Evolutionary conservation across 2,888 invertebrate species (phyloP).

Genomic region (Ethmia dodecea): DNA sequence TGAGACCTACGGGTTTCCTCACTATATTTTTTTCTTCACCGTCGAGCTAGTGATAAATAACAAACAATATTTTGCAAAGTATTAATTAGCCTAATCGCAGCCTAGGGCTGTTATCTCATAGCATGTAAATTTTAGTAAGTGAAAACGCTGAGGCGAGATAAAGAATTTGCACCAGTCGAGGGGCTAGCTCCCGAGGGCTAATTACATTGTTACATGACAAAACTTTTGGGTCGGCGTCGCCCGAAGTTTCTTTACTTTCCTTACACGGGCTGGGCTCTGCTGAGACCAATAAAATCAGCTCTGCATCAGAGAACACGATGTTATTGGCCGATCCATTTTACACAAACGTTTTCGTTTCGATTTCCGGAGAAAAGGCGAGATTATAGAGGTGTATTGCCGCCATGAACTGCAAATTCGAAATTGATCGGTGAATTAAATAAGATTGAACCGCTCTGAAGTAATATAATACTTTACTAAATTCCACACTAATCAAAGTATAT

Average conservation of each 20-base stretch:
- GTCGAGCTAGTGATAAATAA: no score
- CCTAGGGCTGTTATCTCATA: conserved; percentile 30
- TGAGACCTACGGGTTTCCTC: no score
- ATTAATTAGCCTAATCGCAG: no score
- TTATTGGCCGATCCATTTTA: conserved; percentile 36
- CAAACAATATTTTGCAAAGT: no score
- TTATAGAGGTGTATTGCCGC: no score
- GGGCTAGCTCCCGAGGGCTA: conserved; percentile 59
- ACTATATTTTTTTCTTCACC: no score
- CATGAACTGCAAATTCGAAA: no score
- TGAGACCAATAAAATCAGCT: conserved; percentile 58
- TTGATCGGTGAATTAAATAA: no score
- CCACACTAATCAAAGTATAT: no score
- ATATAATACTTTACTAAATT: no score
- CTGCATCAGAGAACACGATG: conserved; percentile 49
- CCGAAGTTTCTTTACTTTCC: conserved; percentile 64
- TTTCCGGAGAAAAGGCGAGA: no score
- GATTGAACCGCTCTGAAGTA: no score
- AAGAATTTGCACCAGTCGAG: conserved; percentile 63
- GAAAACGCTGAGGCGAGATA: conserved; percentile 59
- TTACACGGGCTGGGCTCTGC: conserved; percentile 46
- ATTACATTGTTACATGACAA: conserved; percentile 72
- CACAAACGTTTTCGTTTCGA: conserved; percentile 8
- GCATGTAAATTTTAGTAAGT: conserved; percentile 54
- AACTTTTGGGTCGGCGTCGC: conserved; percentile 68